A percentile compares a stretch with the other conserved stretches of the same genome.
Conservation (phyloP, 2,797 vertebrate species). For the Syncerus caffer region DNA sequence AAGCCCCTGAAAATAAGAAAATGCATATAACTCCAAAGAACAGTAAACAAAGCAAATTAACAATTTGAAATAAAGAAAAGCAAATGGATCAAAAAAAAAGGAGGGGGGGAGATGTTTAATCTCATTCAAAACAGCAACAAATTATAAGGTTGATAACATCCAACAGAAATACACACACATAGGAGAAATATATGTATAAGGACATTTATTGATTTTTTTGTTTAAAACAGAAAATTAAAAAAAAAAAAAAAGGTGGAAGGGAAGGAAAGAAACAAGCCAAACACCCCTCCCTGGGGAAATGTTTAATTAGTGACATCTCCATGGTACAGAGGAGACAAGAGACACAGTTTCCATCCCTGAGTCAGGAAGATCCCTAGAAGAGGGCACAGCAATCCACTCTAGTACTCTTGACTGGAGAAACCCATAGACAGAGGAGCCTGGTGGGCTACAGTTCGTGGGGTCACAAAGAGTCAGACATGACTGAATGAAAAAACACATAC, state of each 20-base stretch:
- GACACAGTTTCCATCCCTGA: accelerated
- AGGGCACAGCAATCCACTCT: background rate
- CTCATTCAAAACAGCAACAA: background rate
- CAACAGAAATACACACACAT: background rate
- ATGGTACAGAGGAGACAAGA: background rate
- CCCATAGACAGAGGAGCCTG: background rate
- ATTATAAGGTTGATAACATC: background rate
- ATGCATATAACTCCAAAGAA: background rate
- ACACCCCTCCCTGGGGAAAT: background rate
- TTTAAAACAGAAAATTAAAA: background rate
- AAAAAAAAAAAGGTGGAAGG: background rate
- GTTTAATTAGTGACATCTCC: background rate
- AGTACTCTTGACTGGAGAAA: background rate
- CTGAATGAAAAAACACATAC: background rate
- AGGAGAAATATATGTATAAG: background rate
- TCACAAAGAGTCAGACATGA: background rate
- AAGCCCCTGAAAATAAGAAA: background rate
- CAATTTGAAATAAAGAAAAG: background rate
- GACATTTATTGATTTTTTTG: background rate
- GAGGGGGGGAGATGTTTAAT: background rate
- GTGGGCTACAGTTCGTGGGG: background rate
- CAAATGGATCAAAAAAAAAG: background rate
- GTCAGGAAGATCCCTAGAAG: background rate
- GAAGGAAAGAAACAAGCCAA: background rate
- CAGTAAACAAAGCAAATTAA: background rate